These are phyloP conservation scores for Meteorus sp. DNA, from an alignment of 1,140 invertebrate genomes.

Conservation along the genomic window DNA sequence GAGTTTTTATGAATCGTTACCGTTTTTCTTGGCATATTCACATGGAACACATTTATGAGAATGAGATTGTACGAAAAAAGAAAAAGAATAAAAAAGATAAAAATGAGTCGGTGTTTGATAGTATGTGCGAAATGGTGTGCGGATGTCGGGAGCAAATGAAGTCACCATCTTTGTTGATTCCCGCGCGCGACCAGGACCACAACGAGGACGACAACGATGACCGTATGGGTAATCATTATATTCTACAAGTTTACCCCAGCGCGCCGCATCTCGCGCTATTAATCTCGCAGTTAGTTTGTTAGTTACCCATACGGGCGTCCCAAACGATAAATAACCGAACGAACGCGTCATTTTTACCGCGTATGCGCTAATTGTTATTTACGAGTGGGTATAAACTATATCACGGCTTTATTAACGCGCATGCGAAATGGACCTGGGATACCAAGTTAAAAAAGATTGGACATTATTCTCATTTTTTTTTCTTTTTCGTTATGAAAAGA, in stretches of 20 bases:
- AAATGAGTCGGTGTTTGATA: not conserved
- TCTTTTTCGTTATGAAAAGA: no score
- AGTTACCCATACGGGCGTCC: slow-evolving; percentile 31
- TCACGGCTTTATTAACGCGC: slow-evolving; percentile 39
- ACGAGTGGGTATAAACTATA: slow-evolving; percentile 46
- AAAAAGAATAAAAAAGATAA: not conserved
- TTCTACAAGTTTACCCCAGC: slow-evolving; percentile 40
- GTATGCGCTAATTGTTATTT: slow-evolving; percentile 50
- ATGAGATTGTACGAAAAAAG: no score
- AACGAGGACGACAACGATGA: no score
- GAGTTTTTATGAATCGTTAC: no score
- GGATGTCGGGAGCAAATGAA: slow-evolving; percentile 28
- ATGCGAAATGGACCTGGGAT: no score
- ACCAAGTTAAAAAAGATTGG: no score
- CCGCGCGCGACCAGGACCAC: no score
- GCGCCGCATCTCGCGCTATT: slow-evolving; percentile 38
- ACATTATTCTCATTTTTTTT: no score
- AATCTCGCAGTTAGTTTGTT: slow-evolving; percentile 47
- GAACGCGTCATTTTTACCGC: slow-evolving; percentile 39
- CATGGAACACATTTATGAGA: no score
- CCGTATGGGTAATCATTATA: slow-evolving; percentile 30
- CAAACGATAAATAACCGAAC: slow-evolving; percentile 36
- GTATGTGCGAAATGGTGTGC: not conserved
- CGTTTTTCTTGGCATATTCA: no score
- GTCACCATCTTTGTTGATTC: slow-evolving; percentile 18